Conservation (phyloP, 1,140 invertebrate genomes). For the Sinella curviseta region DNA sequence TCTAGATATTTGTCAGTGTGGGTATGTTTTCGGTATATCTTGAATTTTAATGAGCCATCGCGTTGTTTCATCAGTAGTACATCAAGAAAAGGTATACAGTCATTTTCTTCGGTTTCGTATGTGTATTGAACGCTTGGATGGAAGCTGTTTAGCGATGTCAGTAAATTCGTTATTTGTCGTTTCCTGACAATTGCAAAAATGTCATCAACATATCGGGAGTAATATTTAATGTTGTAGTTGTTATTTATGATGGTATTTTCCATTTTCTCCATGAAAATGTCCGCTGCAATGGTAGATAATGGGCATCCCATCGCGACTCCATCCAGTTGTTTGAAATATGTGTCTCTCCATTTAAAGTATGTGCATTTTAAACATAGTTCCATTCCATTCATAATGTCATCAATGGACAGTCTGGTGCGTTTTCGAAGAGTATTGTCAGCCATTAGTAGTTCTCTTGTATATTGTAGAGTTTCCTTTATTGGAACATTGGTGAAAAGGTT, state of each 20-base stretch:
- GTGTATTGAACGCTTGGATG: constrained; percentile 43
- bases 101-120: constrained; percentile 40
- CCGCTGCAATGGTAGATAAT: constrained; percentile 29
- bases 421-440: neutral
- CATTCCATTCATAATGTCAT: constrained; percentile 36
- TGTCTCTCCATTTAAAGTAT: constrained; percentile 36
- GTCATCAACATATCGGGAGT: constrained; percentile 45
- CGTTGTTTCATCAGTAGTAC: constrained; percentile 16
- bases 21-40: constrained; percentile 29
- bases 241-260: constrained; percentile 23
- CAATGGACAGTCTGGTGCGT: neutral
- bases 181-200: constrained; percentile 27
- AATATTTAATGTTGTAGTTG: constrained; percentile 33
- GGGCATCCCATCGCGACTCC: constrained; percentile 44
- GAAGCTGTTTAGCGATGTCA: constrained; percentile 29
- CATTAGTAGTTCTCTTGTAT: neutral
- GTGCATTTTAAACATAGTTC: constrained; percentile 32
- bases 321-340: constrained; percentile 38
- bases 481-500: constrained; percentile 43
- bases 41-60: constrained; percentile 11
- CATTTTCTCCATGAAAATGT: constrained; percentile 37
- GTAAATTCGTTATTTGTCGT: neutral
- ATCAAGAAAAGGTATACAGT: constrained; percentile 45
- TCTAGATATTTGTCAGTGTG: constrained; percentile 35
- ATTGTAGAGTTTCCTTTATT: neutral